Base-by-base conservation (phyloP, 2,113 vertebrate species). In the Eptesicus fuscus region DNA sequence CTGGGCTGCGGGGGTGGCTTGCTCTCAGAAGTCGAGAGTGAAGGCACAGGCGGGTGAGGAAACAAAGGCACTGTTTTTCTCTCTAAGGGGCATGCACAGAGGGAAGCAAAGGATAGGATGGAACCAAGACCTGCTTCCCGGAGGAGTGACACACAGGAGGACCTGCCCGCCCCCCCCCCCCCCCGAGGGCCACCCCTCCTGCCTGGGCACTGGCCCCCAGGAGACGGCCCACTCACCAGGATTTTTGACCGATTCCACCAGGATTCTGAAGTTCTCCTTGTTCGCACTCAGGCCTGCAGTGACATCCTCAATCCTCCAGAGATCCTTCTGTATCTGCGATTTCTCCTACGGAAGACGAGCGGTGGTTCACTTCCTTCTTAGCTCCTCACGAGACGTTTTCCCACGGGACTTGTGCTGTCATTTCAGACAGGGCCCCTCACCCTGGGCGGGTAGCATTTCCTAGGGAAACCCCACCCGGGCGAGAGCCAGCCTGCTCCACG, bases 271-370 rank as follows among this genome's bases (percentile, higher is more conserved):
- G 98, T 99, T 99, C 95, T 99, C 98, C 98, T 99, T 99, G 98
- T 98, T 99, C 95, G 98, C 98, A 97, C 99, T 99, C 98, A 99
- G 99, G 92, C 99, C 99, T 96, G 99, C 99, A 59, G 99, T 99
- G 69, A 99, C 99, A 84, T 99, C 99, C 98, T 99, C 99, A 69
- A 99, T 99, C 97, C 99, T 99, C 99, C 99, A 99, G 91, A 99
- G 98, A 97, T 99, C 99, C 96, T 99, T 99, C 87, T 99, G 99
- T 97, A 99, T 98, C 98, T 99, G 99, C 16, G 98, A 98, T 97
- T 99, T 99, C 98, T 99, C 99, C 98, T 99, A 97, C 63, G 86
- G 83, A 95, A 16, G 40, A 95, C 56, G 40, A 42, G 23, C 9
- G 9, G 30, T 17, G 22, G 73, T 65, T 89, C 88, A 76, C 13